phyloP scores from a whole-genome alignment of 2,888 invertebrate species.

The Coenonympha glycerion region DNA sequence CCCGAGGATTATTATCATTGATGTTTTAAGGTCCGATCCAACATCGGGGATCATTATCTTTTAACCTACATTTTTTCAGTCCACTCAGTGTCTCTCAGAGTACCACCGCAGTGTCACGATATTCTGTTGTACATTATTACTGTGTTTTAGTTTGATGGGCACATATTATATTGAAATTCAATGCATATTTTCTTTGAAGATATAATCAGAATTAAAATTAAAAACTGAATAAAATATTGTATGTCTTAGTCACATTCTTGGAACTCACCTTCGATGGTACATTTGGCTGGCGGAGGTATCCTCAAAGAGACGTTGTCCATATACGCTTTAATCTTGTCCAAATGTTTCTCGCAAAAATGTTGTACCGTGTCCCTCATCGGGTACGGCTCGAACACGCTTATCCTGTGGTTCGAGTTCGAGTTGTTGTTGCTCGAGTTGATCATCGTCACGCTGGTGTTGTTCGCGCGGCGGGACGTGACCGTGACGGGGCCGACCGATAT shows the following conservation, averaged over 20 bases:
- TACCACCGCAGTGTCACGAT: no score
- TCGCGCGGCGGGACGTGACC: slow-evolving; percentile 78
- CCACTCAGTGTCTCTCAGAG: no score
- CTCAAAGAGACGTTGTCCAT: slow-evolving; percentile 90
- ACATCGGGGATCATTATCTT: no score
- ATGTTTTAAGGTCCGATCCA: no score
- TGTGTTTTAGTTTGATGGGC: no score
- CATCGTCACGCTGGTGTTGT: slow-evolving; percentile 87
- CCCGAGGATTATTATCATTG: no score
- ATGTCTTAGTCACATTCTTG: background rate
- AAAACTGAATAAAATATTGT: background rate
- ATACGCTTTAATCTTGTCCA: slow-evolving; percentile 92
- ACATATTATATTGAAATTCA: no score
- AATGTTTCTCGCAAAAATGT: slow-evolving; percentile 96
- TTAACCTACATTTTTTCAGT: no score
- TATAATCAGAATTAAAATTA: background rate
- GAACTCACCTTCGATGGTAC: slow-evolving; percentile 90
- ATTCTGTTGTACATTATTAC: no score
- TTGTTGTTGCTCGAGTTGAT: slow-evolving; percentile 68
- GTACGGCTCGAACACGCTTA: slow-evolving; percentile 91
- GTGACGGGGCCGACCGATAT: slow-evolving; percentile 76
- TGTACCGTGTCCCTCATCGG: slow-evolving; percentile 95
- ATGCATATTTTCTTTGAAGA: background rate
- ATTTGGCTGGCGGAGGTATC: slow-evolving; percentile 93
- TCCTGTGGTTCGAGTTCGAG: slow-evolving; percentile 75